Evolutionary conservation across 2,888 invertebrate species (phyloP).

Genomic region (Stomorhina lunata): DNA sequence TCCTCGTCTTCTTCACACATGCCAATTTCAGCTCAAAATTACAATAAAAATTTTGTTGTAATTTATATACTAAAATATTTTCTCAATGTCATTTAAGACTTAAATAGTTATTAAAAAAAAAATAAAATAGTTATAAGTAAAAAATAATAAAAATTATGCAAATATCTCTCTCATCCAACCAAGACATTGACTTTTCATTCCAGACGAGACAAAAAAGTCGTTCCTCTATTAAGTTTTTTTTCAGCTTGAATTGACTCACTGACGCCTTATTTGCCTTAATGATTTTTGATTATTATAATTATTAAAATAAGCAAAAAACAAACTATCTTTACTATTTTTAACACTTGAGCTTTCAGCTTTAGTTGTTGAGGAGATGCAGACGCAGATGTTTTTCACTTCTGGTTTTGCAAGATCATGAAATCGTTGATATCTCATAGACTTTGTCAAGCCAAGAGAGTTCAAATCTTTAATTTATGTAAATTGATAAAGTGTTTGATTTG

Average conservation of each 20-base stretch:
- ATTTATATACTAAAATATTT: too few relatives aligned
- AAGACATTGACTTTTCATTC: constrained; percentile 48
- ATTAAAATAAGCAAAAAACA: too few relatives aligned
- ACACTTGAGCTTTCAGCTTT: too few relatives aligned
- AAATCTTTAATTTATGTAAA: too few relatives aligned
- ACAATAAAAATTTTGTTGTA: too few relatives aligned
- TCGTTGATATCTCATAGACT: constrained; percentile 12
- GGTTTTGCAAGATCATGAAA: constrained; percentile 25
- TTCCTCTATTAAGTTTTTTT: neutral
- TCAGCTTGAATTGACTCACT: constrained; percentile 15
- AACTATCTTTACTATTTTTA: too few relatives aligned
- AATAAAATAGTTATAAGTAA: neutral
- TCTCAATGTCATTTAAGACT: too few relatives aligned
- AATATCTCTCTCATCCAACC: constrained; percentile 12
- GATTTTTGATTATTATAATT: neutral
- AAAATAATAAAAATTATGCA: constrained; percentile 42
- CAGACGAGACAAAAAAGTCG: constrained; percentile 29
- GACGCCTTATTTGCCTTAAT: too few relatives aligned
- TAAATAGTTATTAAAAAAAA: constrained; percentile 5
- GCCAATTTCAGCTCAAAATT: too few relatives aligned
- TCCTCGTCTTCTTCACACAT: too few relatives aligned
- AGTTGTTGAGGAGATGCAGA: too few relatives aligned
- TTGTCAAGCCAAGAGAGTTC: neutral
- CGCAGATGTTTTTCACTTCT: constrained; percentile 36
- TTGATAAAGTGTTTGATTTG: too few relatives aligned